Evolutionary conservation across 2,888 invertebrate genomes (phyloP), one percentile per base, ranked within the genome.

Genomic region (Diarsia dahlii): DNA sequence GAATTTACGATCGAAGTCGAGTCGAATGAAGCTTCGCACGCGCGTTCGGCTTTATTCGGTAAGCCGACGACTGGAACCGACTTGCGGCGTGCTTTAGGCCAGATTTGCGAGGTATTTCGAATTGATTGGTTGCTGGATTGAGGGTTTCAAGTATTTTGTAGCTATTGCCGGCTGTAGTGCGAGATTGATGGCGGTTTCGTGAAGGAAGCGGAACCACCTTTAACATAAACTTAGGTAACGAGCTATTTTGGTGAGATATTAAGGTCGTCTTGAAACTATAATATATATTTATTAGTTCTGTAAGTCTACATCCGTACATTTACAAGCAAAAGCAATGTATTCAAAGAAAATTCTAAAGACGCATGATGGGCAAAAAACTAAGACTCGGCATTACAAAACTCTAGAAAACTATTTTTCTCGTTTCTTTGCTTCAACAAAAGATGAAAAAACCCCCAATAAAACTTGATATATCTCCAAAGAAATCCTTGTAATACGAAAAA

Each of bases 1-100:
- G 66, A 80, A 83, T 86, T 85, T 85, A 84, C 85, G 81, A 74
- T 82, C 70, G 58, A 86, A 82, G 69, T 84, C 79, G 74, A 84
- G 66, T 80, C 84, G 71, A 74, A 71, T 71, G 82, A 67, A 86
- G 81, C 78, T 86, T 86, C 76, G 75, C 87, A 82, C 72, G 71
- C 76, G 75, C 81, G 79, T 84, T 87, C 81, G 76, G 86, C 82
- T 82, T 74, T 83, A 85, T 71, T 82, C 86, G 83, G 83, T 85
- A 83, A 83, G 83, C 86, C 67, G 86, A 70, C 64, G 74, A 84
- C 74, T 78, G 86, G 72, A 84, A 82, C 83, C 52, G 74, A 82
- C 80, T 88, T 88, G 86, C 68, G 81, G 84, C 84, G 66, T 86
- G 79, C 86, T 78, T 76, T 73, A 28, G 66, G 70, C 80, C 73